phyloP scores from a whole-genome alignment of 53 echinoderm and acorn worm species.

The Mesocentrotus franciscanus region DNA sequence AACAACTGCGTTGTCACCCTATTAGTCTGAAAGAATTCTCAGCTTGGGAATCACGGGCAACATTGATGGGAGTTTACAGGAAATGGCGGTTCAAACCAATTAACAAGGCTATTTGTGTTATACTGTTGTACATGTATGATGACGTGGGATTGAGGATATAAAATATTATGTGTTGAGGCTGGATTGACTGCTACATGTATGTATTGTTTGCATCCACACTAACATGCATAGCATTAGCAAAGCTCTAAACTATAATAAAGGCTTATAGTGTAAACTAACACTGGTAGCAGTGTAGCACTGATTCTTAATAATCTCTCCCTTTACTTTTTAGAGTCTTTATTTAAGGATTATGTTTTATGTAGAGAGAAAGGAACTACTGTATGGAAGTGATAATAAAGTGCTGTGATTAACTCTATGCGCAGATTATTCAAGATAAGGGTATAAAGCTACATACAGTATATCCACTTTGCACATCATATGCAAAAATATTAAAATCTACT shows the following conservation, averaged over 20 bases:
- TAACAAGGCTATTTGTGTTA: conserved; percentile 36
- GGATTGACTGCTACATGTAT: neutral
- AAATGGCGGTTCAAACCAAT: conserved; percentile 47
- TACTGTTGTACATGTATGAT: neutral
- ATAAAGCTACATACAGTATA: too few relatives aligned
- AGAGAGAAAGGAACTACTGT: neutral
- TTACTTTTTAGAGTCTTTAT: neutral
- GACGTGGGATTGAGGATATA: conserved; percentile 28
- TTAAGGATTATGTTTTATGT: neutral
- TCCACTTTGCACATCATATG: neutral
- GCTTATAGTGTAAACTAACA: neutral
- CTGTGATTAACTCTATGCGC: neutral
- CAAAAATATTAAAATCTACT: neutral
- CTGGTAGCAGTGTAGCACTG: neutral
- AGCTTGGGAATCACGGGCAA: neutral
- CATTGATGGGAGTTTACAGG: neutral
- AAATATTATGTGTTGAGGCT: neutral
- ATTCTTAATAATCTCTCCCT: neutral
- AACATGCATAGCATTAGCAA: neutral
- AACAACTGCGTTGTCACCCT: conserved; percentile 40
- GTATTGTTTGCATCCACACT: neutral
- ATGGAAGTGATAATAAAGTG: neutral
- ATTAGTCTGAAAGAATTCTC: conserved; percentile 6
- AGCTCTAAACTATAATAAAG: neutral
- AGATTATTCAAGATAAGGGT: neutral